Base-by-base conservation (phyloP, 2,888 invertebrate species). In the Leptarthrus brevirostris region DNA sequence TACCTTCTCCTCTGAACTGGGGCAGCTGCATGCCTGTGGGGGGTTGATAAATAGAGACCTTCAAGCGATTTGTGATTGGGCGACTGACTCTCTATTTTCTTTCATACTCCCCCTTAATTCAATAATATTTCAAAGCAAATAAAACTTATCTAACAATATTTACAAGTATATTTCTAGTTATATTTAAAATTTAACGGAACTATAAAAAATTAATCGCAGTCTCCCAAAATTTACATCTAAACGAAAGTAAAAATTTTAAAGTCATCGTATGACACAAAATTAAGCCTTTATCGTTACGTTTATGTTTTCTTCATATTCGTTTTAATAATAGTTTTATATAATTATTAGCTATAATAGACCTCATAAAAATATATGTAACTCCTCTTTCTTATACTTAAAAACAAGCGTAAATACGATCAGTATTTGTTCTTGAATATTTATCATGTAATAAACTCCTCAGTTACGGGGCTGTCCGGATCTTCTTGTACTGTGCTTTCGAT, bases 401-500 rank as follows among this genome's bases (percentile, higher is more conserved):
- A 52, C 5, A 14, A 52, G 52, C 52, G 22, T 52, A 52, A 52
- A 52, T 18, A 52, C 16, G 30, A 22, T 44, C 12, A 44, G 18
- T 22, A 49, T 16, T 30, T 34, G n/a, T 16, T 18, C 16, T 8
- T 34, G 3, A 8, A 34, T 4, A 56, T 16, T 47, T 73, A 76
- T 77, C 77, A 77, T 74, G 77, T 77, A 34, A 74, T 73, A 26
- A 75, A 71, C 12, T 77, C 77, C 72, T 78, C 78, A 14, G 73
- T 18, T 22, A 75, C 56, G 24, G 78, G 78, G 74, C 78, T 79
- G 47, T 79, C 79, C 47, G 77, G 74, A 72, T 78, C 78, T 76
- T 79, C 80, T 78, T 79, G 78, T 61, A 80, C 75, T 72, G 77
- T 79, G 1, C 77, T 74, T 61, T 79, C 77, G 71, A 82, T 82